A percentile compares a stretch with the other conserved stretches of the same genome.
Conservation (phyloP, 1,140 invertebrate species). For the Diuraphis noxia region DNA sequence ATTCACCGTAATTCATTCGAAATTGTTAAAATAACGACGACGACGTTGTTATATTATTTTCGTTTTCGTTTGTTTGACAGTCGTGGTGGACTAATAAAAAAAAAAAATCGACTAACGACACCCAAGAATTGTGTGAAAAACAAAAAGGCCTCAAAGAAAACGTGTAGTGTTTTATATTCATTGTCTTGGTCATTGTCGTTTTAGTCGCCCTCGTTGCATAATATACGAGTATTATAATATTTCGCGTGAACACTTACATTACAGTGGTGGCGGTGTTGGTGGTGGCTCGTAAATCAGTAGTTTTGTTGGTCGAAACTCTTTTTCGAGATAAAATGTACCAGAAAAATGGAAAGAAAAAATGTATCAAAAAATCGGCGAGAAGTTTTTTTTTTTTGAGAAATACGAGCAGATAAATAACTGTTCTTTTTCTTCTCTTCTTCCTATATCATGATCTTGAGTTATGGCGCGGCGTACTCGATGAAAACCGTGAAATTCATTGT, state of each 20-base stretch:
- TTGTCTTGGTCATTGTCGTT: neutral
- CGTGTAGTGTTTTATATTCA: neutral
- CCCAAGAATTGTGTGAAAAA: neutral
- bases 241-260: neutral
- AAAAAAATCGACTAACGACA: too few relatives aligned
- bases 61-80: neutral
- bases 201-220: neutral
- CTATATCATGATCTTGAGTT: neutral
- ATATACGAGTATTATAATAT: neutral
- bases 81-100: too few relatives aligned
- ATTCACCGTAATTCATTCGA: neutral
- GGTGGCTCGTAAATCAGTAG: slow-evolving; percentile 4
- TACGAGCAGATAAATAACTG: neutral
- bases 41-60: neutral
- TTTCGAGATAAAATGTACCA: neutral
- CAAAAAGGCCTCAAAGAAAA: neutral
- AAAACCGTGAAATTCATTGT: neutral
- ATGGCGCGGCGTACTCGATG: neutral
- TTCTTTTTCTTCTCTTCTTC: neutral
- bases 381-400: slow-evolving; percentile 40
- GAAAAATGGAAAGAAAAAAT: neutral
- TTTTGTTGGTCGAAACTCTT: slow-evolving; percentile 12
- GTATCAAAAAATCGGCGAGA: neutral
- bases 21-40: neutral
- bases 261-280: too few relatives aligned